Evolutionary conservation across 2,797 vertebrate species (phyloP), one percentile per base, ranked within the genome.

Genomic region (Harpagifer antarcticus): DNA sequence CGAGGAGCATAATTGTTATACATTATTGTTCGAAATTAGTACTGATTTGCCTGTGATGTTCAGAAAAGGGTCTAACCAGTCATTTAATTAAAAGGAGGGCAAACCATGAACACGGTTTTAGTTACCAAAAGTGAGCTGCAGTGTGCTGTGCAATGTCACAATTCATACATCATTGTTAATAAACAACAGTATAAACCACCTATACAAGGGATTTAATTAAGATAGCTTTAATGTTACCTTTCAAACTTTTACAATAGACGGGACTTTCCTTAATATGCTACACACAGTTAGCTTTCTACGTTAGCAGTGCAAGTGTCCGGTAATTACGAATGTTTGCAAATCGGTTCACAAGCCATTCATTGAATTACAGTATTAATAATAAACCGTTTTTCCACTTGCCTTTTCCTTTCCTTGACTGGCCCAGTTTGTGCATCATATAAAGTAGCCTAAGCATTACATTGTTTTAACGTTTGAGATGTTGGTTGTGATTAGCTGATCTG

Each of bases 341-440:
- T 23, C 15, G 0, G 0, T 31, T 37, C 4, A 55, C 42, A 14
- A 1, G 19, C 16, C 3, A 3, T 31, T 19, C 44, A 37, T 37
- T 37, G 33, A 61, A 48, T 37, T 27, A 7, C 15, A 59, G 15
- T 0, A 4, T 10, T n/a, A 20, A 33, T 7, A 37, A 20, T 17
- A 47, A 55, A 55, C 1, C 20, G 2, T 5, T 13, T n/a, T 16
- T 2, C 17, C 12, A 8, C 47, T 31, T 43, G 27, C 3, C 15
- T 10, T 0, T 1, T 9, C 2, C 17, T 37, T 13, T 53, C 4
- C 4, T 11, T 42, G 8, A 3, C 43, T 3, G 9, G 0, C 16
- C 3, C 1, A 7, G 19, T 23, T n/a, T 31, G 0, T 19, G n/a
- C 8, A 6, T 47, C 43, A 1, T 0, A 5, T 27, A 27, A 27